Evolutionary conservation across 2,113 vertebrate genomes (phyloP).

Genomic region (Rutilus rutilus): DNA sequence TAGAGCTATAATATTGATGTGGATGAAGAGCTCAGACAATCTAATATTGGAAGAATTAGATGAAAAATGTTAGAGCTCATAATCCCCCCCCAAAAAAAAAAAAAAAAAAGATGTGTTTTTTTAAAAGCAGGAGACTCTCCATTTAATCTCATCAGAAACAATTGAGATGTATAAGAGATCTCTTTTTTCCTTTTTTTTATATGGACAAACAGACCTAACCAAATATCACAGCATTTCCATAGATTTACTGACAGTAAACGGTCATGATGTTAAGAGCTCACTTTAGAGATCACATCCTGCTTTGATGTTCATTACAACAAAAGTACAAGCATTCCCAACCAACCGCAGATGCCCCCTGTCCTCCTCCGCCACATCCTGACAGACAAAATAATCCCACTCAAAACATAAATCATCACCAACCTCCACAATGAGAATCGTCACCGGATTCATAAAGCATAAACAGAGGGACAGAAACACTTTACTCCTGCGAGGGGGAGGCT

Average conservation of each 20-base stretch:
- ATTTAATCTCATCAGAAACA: background rate
- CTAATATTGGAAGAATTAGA: background rate
- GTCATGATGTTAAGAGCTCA: conserved; percentile 11
- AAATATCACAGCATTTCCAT: background rate
- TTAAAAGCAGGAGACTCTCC: background rate
- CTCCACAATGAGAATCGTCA: conserved; percentile 24
- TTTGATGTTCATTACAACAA: conserved; percentile 49
- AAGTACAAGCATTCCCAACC: conserved; percentile 27
- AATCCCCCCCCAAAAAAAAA: background rate
- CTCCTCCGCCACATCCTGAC: conserved; percentile 37
- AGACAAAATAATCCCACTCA: conserved; percentile 30
- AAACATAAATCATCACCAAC: conserved; percentile 44
- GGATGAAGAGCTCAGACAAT: background rate
- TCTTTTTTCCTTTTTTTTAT: background rate
- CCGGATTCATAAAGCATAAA: conserved; percentile 51
- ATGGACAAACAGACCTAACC: background rate
- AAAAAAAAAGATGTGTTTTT: background rate
- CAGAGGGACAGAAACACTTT: conserved; percentile 36
- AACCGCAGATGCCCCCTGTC: conserved; percentile 20
- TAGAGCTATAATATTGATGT: too few species aligned
- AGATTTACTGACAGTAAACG: conserved; percentile 18
- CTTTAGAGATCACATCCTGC: conserved; percentile 34
- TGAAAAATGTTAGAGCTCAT: background rate
- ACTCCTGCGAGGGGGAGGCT: background rate
- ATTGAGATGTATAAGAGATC: background rate